Conservation (phyloP, 2,797 vertebrate genomes). For the Jordanella pulchra region DNA sequence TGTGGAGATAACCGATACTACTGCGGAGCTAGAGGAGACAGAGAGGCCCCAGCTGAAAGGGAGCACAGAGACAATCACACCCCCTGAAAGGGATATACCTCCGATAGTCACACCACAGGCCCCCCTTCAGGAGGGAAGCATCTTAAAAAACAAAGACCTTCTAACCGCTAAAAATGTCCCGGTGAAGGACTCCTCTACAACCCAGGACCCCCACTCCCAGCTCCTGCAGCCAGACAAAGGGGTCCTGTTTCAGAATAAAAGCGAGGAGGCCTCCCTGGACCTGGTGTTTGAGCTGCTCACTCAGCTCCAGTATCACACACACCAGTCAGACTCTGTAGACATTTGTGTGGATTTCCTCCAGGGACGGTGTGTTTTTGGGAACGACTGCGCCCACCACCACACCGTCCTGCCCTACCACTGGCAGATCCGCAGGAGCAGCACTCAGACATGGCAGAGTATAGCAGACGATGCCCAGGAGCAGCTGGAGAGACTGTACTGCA, state of each 20-base stretch:
- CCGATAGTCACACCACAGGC: conserved; percentile 66
- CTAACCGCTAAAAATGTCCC: conserved; percentile 80
- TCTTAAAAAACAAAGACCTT: conserved; percentile 85
- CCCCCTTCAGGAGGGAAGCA: conserved; percentile 81
- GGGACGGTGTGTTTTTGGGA: conserved; percentile 91
- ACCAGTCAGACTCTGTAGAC: conserved; percentile 90
- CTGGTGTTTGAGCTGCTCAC: conserved; percentile 97
- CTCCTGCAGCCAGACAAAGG: conserved; percentile 73
- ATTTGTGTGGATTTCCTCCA: conserved; percentile 97
- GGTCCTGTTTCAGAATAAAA: conserved; percentile 95
- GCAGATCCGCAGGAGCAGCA: conserved; percentile 90
- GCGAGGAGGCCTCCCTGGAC: conserved; percentile 95
- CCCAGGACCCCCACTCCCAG: conserved; percentile 54
- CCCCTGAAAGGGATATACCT: conserved; percentile 63
- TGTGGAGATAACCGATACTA: conserved; percentile 76
- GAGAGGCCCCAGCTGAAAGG: conserved; percentile 73
- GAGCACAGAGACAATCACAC: conserved; percentile 52
- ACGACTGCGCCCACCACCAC: conserved; percentile 93
- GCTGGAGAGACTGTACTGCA: conserved; percentile 98
- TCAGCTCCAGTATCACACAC: conserved; percentile 97
- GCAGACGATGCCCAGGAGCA: conserved; percentile 97
- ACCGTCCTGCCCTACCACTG: conserved; percentile 95
- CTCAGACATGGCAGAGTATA: conserved; percentile 92
- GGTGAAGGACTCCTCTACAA: conserved; percentile 76
- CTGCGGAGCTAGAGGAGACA: conserved; percentile 75